A percentile compares a stretch with the other conserved stretches of the same genome.
Evolutionary conservation across 2,888 invertebrate genomes (phyloP).

Genomic region (Cryptocheilus praepositus): DNA sequence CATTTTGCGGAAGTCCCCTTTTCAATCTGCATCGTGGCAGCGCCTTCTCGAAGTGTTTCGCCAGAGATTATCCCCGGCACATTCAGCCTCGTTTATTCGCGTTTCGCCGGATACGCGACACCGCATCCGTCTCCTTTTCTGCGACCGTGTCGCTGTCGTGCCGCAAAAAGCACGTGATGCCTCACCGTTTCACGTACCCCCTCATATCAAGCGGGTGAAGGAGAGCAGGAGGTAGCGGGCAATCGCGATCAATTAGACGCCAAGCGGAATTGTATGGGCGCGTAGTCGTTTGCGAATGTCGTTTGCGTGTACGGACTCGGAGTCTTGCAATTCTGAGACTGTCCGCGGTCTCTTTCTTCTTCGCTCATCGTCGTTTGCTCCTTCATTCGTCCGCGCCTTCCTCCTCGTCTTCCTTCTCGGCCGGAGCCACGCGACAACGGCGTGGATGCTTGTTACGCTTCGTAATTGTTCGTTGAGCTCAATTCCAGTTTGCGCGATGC

Average conservation of each 20-base stretch:
- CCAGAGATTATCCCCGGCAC: no score
- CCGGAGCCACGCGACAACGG: constrained; percentile 41
- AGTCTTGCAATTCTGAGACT: no score
- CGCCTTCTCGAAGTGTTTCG: no score
- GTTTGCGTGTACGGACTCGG: constrained; percentile 1
- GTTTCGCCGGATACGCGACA: no score
- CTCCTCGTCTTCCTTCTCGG: constrained; percentile 5
- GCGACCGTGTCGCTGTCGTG: constrained; percentile 1
- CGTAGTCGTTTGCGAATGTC: constrained; percentile 43
- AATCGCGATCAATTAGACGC: constrained; percentile 49
- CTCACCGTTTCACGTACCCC: constrained; percentile 20
- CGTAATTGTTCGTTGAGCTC: constrained; percentile 63
- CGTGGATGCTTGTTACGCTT: constrained; percentile 35
- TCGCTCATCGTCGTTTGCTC: background rate
- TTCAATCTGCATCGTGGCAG: no score
- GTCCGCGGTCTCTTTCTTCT: background rate
- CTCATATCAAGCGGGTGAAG: no score
- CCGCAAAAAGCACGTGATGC: constrained; percentile 9
- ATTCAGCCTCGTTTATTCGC: no score
- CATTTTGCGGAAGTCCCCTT: no score
- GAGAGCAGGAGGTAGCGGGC: constrained; percentile 10
- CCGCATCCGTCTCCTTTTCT: background rate
- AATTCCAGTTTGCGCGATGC: constrained; percentile 44
- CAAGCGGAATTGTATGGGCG: constrained; percentile 44
- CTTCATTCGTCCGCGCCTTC: constrained; percentile 7